Base-by-base conservation (phyloP, 2,888 invertebrate genomes). In the Napeogenes inachia region DNA sequence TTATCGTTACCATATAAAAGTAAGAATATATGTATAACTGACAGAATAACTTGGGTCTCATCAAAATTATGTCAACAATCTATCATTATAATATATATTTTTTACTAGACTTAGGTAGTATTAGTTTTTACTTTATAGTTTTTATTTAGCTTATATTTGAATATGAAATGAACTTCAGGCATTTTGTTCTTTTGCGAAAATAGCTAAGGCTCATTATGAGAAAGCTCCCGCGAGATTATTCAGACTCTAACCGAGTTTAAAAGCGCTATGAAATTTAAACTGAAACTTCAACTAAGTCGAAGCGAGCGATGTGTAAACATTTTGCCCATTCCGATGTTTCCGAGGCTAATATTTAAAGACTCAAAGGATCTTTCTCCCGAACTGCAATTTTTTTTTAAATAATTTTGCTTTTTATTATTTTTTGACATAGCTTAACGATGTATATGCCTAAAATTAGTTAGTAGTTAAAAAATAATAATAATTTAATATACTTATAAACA, bases 191-290 rank as follows among this genome's bases (percentile, higher is more conserved):
- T 66, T 62, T 64, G 61, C 55, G 61, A 80, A 80, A 77, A 68
- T 66, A 74, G 74, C 79, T 73, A 79, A 78, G 73, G 73, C 75
- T 80, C 77, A 84, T 85, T 84, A 80, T 80, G 74, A 74, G 78
- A 81, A 75, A 73, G 71, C 76, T 74, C 72, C 68, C 66, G 67
- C 59, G 73, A 70, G 70, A 76, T 77, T 79, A 80, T 81, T 80
- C 80, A 74, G 75, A 81, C 81, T 81, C 79, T 80, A 84, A 82
- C 79, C 72, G 77, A 82, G 81, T 84, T 84, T 82, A 77, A 84
- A 85, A 84, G 80, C 79, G 76, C 78, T 84, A 82, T 86, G 84
- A 85, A 86, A 85, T 86, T 86, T 78, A 82, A 83, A 85, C 80
- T 82, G 75, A 76, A 86, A 82, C 80, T 85, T 83, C 84, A 83